Evolutionary conservation across 2,113 vertebrate genomes (phyloP).

Genomic region (Ammodytes dubius): DNA sequence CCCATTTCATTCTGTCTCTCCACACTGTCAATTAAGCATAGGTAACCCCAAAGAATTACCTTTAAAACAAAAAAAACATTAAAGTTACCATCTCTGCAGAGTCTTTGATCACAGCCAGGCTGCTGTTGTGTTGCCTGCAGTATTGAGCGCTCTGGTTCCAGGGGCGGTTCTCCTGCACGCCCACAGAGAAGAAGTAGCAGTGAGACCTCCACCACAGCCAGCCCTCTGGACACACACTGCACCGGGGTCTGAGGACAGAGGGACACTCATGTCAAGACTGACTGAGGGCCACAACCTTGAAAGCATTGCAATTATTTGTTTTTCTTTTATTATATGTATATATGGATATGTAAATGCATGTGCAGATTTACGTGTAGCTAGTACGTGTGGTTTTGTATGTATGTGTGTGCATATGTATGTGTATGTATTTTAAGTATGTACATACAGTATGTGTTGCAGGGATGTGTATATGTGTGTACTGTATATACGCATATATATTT

Average conservation of each 20-base stretch:
- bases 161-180: constrained; percentile 1
- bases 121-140: constrained; percentile 51
- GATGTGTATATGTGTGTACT: no score
- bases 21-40: not conserved
- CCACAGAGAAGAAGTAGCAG: constrained; percentile 64
- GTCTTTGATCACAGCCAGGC: constrained; percentile 57
- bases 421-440: no score
- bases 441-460: no score
- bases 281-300: no score
- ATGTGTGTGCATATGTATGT: no score
- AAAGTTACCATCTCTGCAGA: constrained; percentile 64
- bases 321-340: no score
- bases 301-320: no score
- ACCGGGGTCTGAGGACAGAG: constrained; percentile 51
- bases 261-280: not conserved
- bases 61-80: no score
- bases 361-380: not conserved
- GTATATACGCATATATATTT: no score
- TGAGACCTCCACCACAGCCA: constrained; percentile 59
- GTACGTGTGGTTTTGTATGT: no score
- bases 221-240: constrained; percentile 40
- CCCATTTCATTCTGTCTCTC: not conserved
- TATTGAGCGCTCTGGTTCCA: constrained; percentile 48
- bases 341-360: not conserved
- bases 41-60: no score